A percentile compares a stretch with the other conserved stretches of the same genome.
Evolutionary conservation across 2,113 vertebrate species (phyloP).

Genomic region (Hyperopisus bebe): DNA sequence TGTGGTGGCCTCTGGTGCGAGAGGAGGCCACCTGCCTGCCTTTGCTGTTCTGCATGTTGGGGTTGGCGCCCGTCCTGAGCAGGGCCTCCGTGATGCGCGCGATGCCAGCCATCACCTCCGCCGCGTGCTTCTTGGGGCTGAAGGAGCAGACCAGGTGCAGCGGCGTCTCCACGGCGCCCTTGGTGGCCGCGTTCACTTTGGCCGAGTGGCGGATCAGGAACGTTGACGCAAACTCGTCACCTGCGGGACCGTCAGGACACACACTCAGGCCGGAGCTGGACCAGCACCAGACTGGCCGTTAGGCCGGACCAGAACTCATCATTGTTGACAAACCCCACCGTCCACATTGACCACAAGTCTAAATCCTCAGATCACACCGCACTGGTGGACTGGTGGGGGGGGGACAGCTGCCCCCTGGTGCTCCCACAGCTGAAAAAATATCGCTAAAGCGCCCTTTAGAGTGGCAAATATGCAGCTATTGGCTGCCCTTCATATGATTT

Average conservation of each 20-base stretch:
- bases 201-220: constrained; percentile 92
- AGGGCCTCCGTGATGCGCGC: constrained; percentile 82
- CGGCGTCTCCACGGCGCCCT: constrained; percentile 86
- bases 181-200: constrained; percentile 83
- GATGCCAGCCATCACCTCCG: constrained; percentile 82
- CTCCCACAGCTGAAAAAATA: not conserved
- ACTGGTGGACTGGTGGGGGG: not conserved
- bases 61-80: constrained; percentile 84
- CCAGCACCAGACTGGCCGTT: not conserved
- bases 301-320: not conserved
- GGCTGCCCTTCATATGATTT: not conserved
- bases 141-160: constrained; percentile 89
- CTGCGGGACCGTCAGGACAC: constrained; percentile 46
- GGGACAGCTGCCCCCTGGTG: too few species aligned
- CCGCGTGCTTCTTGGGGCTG: constrained; percentile 77
- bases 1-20: not conserved
- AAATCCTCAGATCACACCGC: not conserved
- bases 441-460: not conserved
- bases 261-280: not conserved
- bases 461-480: too few species aligned
- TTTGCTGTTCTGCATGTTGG: constrained; percentile 91
- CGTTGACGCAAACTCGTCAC: constrained; percentile 87
- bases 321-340: not conserved
- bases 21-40: constrained; percentile 67
- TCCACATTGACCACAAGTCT: not conserved